Conservation (phyloP, 2,113 vertebrate genomes). For the Gallinago media region DNA sequence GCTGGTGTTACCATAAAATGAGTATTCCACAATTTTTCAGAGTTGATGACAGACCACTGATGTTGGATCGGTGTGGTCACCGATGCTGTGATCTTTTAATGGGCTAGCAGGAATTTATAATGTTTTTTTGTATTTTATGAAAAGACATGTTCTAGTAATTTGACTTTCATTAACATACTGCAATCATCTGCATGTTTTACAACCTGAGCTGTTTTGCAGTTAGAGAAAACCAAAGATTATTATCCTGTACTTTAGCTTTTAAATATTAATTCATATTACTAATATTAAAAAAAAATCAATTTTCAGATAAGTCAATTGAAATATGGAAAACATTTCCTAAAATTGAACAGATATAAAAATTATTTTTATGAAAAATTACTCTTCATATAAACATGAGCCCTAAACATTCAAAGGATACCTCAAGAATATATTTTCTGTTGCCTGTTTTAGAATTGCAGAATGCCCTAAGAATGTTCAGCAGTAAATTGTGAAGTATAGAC, state of each 20-base stretch:
- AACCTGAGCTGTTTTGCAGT: not conserved
- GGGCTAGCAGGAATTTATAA: not conserved
- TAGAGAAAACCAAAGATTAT: not conserved
- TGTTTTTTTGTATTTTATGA: not conserved
- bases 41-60: not conserved
- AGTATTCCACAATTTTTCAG: not conserved
- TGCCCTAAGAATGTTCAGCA: not conserved
- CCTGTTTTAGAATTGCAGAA: constrained; percentile 17
- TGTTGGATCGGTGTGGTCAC: not conserved
- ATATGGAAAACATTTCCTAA: constrained; percentile 8
- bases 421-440: not conserved
- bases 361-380: constrained; percentile 36
- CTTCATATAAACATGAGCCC: constrained; percentile 7
- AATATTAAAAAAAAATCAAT: not conserved
- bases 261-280: constrained; percentile 20
- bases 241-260: not conserved
- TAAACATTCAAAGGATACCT: constrained; percentile 26
- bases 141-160: not conserved
- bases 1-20: not conserved
- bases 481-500: constrained; percentile 16
- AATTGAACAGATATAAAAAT: not conserved
- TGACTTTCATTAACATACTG: not conserved
- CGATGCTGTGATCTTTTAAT: not conserved
- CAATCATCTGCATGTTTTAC: not conserved
- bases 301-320: constrained; percentile 35